Conservation (phyloP, 2,888 invertebrate genomes). For the Tachina lurida region DNA sequence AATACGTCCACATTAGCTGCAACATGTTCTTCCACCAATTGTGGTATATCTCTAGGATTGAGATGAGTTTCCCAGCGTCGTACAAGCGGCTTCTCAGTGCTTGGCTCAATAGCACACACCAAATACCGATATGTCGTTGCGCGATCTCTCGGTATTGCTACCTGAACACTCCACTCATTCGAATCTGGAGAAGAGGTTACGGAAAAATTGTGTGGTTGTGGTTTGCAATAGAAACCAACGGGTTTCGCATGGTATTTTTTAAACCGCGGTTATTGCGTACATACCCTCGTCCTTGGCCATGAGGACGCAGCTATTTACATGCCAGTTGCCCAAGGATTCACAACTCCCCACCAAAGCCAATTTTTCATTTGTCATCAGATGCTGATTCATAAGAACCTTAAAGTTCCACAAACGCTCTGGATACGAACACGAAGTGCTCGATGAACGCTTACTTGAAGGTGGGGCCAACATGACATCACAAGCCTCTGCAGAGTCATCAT, state of each 20-base stretch:
- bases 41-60: constrained; percentile 86
- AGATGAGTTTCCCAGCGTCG: constrained; percentile 92
- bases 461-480: constrained; percentile 78
- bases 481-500: constrained; percentile 82
- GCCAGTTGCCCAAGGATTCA: constrained; percentile 88
- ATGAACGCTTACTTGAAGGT: constrained; percentile 17
- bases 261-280: constrained; percentile 64
- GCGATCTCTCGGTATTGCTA: constrained; percentile 87
- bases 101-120: constrained; percentile 87
- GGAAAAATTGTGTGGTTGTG: constrained; percentile 68
- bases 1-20: constrained; percentile 84
- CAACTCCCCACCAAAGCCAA: constrained; percentile 89
- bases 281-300: constrained; percentile 83
- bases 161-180: constrained; percentile 86
- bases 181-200: constrained; percentile 73
- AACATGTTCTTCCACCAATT: constrained; percentile 76
- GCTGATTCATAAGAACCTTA: constrained; percentile 83
- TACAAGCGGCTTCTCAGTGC: constrained; percentile 84
- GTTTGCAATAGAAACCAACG: constrained; percentile 59
- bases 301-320: constrained; percentile 85
- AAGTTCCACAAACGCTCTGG: constrained; percentile 83
- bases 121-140: constrained; percentile 90
- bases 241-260: constrained; percentile 50
- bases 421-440: constrained; percentile 33
- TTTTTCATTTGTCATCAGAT: constrained; percentile 85